Base-by-base conservation (phyloP, 2,113 vertebrate species). In the Muntiacus muntjak region DNA sequence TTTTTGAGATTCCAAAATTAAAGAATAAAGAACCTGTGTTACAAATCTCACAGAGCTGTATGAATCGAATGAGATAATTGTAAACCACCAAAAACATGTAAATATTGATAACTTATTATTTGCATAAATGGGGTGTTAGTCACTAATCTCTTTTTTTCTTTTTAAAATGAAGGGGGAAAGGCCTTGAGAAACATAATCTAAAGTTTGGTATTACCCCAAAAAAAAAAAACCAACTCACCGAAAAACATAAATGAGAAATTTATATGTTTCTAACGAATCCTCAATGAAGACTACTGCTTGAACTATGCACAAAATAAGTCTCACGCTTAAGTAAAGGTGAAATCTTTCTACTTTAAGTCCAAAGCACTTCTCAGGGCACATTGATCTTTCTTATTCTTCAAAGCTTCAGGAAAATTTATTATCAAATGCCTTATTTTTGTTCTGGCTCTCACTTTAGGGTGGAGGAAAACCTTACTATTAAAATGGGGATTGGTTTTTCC, bases 301-400 rank as follows among this genome's bases (percentile, higher is more conserved):
- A 92, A 97, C 36, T 92, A 90, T 76, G 79, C 52, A 87, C 3
- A 97, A 45, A 94, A 95, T 40, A 62, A 74, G 64, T 74, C 16
- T 30, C 23, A 79, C 28, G 15, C 57, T 71, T 94, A 90, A 87
- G 28, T 81, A 84, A 98, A 17, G 47, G 28, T 30, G n/a, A 88
- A 92, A 95, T 79, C 58, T 43, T 83, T 67, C 4, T 19, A 85
- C 52, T 81, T 96, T 55, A 87, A 92, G 26, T 62, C 71, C 54
- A 84, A 87, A 95, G 86, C 57, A 89, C 11, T 95, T 95, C 88
- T 90, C 55, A 60, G 26, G 26, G 45, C n/a, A 92, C 40, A 15
- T 55, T 92, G 74, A 87, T 76, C 52, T 93, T 71, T 74, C 62
- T 81, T 84, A 23, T 74, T 97, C 91, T 81, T 96, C 89, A 94